Conservation (phyloP, 2,888 invertebrate genomes). For the Melieria picta region DNA sequence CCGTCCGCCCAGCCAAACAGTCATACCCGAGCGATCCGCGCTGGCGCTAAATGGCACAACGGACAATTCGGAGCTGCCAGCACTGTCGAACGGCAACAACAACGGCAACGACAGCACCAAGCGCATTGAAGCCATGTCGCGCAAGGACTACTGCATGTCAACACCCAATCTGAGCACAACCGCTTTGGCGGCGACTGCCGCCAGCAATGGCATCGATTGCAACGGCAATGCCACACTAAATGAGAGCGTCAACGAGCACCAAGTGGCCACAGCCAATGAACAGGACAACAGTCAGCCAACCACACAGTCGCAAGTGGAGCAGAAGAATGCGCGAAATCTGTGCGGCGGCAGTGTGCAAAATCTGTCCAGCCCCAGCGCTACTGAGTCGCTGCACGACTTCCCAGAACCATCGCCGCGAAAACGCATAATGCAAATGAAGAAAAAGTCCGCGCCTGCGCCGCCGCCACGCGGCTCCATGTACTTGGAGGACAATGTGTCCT, state of each 20-base stretch:
- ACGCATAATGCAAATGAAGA: conserved; percentile 54
- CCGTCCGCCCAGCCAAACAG: conserved; percentile 63
- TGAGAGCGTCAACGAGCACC: conserved; percentile 31
- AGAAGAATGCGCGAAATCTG: conserved; percentile 49
- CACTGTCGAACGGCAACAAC: conserved; percentile 4
- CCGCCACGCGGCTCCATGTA: conserved; percentile 51
- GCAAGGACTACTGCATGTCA: conserved; percentile 61
- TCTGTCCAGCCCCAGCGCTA: conserved; percentile 25
- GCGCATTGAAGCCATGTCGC: conserved; percentile 36
- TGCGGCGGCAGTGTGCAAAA: conserved; percentile 43
- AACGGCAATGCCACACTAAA: conserved; percentile 53
- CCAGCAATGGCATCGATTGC: conserved; percentile 52
- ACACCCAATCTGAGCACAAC: conserved; percentile 55
- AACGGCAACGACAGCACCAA: conserved; percentile 1
- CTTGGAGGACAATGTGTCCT: conserved; percentile 47
- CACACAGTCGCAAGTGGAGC: conserved; percentile 46
- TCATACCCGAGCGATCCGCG: conserved; percentile 57
- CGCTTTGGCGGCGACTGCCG: conserved; percentile 37
- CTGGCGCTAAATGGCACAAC: conserved; percentile 44
- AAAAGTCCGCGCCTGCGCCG: conserved; percentile 60
- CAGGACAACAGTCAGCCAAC: conserved; percentile 37
- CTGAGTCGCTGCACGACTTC: conserved; percentile 33
- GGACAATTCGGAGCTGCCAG: background rate
- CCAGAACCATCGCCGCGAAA: conserved; percentile 64
- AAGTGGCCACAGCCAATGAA: conserved; percentile 41